Evolutionary conservation across 2,888 invertebrate species (phyloP).

Genomic region (Phytoseiulus persimilis): DNA sequence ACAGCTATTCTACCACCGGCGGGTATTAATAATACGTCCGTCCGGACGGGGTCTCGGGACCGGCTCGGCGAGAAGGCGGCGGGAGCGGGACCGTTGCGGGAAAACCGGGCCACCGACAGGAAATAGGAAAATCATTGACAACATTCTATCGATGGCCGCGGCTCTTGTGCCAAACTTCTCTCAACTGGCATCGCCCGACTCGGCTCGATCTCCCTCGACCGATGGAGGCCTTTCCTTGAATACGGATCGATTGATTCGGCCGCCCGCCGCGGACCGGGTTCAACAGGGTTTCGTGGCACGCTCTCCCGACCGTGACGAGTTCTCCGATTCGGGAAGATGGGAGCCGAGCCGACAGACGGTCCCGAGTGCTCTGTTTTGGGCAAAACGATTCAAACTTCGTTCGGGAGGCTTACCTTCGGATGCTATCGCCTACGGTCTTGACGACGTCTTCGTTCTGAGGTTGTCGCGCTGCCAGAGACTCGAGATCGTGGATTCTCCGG

Average conservation of each 20-base stretch:
- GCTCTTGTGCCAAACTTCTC: not conserved
- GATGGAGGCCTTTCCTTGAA: too few species aligned
- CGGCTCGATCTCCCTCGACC: not conserved
- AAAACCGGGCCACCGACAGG: not conserved
- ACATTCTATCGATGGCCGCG: not conserved
- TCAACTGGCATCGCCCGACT: not conserved
- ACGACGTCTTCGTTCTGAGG: constrained; percentile 10
- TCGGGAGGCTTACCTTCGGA: not conserved
- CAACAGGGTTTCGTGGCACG: too few species aligned
- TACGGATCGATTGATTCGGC: too few species aligned
- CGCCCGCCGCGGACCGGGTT: too few species aligned
- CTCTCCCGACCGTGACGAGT: too few species aligned
- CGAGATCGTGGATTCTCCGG: constrained; percentile 8
- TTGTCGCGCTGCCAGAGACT: not conserved
- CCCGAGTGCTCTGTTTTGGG: not conserved
- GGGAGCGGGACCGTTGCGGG: not conserved
- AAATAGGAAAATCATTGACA: not conserved
- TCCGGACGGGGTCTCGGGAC: not conserved
- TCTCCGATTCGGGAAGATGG: too few species aligned
- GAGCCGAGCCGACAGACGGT: too few species aligned
- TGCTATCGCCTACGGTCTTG: constrained; percentile 37
- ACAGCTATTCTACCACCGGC: not conserved
- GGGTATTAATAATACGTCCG: not conserved
- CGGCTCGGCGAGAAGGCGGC: not conserved
- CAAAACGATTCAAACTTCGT: not conserved